These are phyloP conservation scores for Lepidocolaptes lacrymiger DNA, from an alignment of 2,797 vertebrate species.

Conservation along the genomic window DNA sequence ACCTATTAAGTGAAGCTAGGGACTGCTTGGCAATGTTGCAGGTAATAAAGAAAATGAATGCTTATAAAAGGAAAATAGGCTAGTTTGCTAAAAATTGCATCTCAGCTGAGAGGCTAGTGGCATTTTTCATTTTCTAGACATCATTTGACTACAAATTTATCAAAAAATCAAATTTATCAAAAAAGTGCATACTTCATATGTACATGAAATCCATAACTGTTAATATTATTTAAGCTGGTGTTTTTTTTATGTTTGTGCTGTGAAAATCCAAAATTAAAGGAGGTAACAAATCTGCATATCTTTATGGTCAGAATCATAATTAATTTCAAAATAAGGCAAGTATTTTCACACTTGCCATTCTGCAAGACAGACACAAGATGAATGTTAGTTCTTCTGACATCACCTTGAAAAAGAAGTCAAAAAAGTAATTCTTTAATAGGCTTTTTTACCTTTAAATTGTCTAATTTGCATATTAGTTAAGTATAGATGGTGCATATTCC, in stretches of 20 bases:
- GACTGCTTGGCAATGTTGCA: neutral
- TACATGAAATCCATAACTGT: neutral
- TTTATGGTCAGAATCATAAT: neutral
- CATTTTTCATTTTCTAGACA: neutral
- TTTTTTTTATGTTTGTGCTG: neutral
- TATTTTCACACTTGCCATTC: neutral
- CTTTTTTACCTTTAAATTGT: neutral
- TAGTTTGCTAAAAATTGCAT: neutral
- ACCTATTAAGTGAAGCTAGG: neutral
- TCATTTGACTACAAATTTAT: neutral
- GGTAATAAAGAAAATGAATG: neutral
- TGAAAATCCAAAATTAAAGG: neutral
- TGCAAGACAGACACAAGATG: neutral
- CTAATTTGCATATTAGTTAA: neutral
- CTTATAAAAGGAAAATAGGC: neutral
- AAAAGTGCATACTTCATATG: neutral
- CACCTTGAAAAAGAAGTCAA: neutral
- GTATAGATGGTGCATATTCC: neutral
- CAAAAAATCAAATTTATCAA: neutral
- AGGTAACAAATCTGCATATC: fast-evolving
- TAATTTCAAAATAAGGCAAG: neutral
- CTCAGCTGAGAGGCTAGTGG: neutral
- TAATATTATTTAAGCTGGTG: neutral
- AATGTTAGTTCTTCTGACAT: neutral
- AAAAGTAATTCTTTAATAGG: neutral